These are phyloP conservation scores for Arrhopalites spinosus DNA, from an alignment of 2,888 invertebrate species.

Conservation along the genomic window DNA sequence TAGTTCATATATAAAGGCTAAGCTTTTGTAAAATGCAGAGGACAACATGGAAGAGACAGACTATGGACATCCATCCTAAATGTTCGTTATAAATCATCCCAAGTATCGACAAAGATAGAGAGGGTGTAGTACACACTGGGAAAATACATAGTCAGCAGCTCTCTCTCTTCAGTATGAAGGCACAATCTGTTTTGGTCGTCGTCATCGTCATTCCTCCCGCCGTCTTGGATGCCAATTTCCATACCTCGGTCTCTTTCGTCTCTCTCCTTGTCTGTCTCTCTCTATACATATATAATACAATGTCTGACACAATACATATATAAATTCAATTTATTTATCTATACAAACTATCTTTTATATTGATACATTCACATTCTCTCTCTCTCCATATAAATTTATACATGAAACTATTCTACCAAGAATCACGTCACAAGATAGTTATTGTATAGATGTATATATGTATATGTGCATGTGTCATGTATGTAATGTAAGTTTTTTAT, in stretches of 20 bases:
- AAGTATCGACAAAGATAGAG: slow-evolving; percentile 41
- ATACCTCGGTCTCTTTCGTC: not conserved
- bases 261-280: not conserved
- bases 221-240: slow-evolving; percentile 1
- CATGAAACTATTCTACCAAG: too few species aligned
- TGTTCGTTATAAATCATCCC: slow-evolving; percentile 42
- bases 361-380: too few species aligned
- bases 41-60: slow-evolving; percentile 32
- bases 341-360: not conserved
- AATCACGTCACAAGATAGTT: too few species aligned
- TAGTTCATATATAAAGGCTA: slow-evolving; percentile 7
- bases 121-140: not conserved
- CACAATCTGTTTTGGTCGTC: not conserved
- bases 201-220: not conserved
- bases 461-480: too few species aligned
- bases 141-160: too few species aligned
- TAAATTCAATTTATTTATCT: not conserved
- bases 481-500: too few species aligned
- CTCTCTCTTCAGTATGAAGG: too few species aligned
- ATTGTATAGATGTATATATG: too few species aligned
- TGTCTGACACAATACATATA: too few species aligned
- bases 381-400: too few species aligned
- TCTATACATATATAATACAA: not conserved
- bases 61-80: slow-evolving; percentile 41
- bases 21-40: slow-evolving; percentile 25